These are phyloP conservation scores for Numenius phaeopus DNA, from an alignment of 2,797 vertebrate genomes.

Conservation along the genomic window DNA sequence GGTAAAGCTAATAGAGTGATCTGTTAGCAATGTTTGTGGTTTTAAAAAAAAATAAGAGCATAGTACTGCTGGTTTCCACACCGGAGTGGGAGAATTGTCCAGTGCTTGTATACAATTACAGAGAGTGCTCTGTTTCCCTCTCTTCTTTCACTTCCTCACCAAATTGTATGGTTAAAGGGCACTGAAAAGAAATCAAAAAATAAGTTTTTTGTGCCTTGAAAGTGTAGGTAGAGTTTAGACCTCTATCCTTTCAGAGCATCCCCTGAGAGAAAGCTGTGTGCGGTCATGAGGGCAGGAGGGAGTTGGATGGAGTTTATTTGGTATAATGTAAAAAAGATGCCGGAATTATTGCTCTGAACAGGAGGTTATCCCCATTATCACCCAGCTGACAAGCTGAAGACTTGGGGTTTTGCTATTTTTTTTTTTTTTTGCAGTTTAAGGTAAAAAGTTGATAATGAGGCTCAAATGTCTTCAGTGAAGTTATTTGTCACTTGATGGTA, in stretches of 20 bases:
- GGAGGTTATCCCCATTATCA: not conserved
- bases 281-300: not conserved
- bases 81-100: not conserved
- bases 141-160: conserved; percentile 5
- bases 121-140: not conserved
- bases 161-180: not conserved
- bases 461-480: not conserved
- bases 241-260: not conserved
- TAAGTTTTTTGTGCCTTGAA: not conserved
- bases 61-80: not conserved
- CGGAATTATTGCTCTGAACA: not conserved
- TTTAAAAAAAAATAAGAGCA: not conserved
- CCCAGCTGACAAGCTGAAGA: not conserved
- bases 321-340: not conserved
- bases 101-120: not conserved
- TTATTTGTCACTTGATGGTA: not conserved
- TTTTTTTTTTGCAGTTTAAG: not conserved
- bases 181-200: conserved; percentile 38
- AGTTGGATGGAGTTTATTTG: not conserved
- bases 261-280: not conserved
- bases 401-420: not conserved
- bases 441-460: not conserved
- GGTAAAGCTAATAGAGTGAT: not conserved
- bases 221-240: not conserved
- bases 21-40: not conserved